Evolutionary conservation across 1,140 invertebrate genomes (phyloP), one percentile per base, ranked within the genome.

Genomic region (Mesaphorura yosii): DNA sequence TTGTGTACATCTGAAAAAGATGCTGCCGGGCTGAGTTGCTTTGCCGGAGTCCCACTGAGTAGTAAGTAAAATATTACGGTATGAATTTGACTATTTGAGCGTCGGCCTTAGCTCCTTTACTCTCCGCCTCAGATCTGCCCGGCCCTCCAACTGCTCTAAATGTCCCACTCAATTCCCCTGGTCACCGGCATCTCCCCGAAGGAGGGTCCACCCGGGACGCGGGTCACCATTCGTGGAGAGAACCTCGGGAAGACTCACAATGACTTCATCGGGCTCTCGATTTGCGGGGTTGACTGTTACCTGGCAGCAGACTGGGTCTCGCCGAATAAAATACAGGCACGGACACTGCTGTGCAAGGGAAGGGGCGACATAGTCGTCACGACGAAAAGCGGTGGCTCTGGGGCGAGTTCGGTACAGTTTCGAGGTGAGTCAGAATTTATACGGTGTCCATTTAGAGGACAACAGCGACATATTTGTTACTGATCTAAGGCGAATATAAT

Each of bases 111-210:
- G n/a, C n/a, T n/a, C n/a, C n/a, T n/a, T n/a, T n/a, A n/a, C n/a
- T n/a, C n/a, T n/a, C n/a, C n/a, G n/a, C n/a, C n/a, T n/a, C n/a
- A n/a, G n/a, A n/a, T n/a, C n/a, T n/a, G n/a, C n/a, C n/a, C n/a
- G n/a, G n/a, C n/a, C n/a, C n/a, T n/a, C n/a, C n/a, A n/a, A n/a
- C n/a, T n/a, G n/a, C n/a, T n/a, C n/a, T n/a, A n/a, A n/a, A n/a
- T n/a, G n/a, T n/a, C n/a, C n/a, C n/a, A n/a, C n/a, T n/a, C n/a
- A n/a, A n/a, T n/a, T 2, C 87, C 87, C 14, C 78, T 89, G 48
- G 93, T 98, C 4, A 98, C 93, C 23, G 95, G 95, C 10, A 81
- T 98, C 51, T 97, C 93, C 1, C 95, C 95, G 0, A 97, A 96
- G 65, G 93, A 98, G 75, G 95, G 94, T 3, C 88, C 88, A 25